Conservation (phyloP, 2,888 invertebrate genomes). For the Zootermopsis nevadensis region DNA sequence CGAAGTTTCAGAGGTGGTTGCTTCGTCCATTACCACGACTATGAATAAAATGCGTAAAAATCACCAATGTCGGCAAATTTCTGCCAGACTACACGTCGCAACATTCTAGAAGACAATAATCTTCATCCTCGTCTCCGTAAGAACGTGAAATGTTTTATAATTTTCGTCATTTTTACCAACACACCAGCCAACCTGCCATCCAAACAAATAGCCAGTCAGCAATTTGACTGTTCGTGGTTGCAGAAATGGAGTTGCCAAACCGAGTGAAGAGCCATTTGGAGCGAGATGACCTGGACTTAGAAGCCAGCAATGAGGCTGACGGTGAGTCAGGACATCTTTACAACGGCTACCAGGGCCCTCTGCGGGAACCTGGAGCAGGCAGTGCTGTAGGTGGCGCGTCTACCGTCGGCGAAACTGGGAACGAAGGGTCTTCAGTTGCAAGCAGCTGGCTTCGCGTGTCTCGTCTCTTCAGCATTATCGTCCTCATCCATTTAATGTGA, state of each 20-base stretch:
- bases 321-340: conserved; percentile 51
- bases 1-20: no score
- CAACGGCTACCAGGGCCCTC: conserved; percentile 56
- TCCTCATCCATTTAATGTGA: conserved; percentile 17
- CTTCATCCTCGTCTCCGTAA: no score
- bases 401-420: conserved; percentile 27
- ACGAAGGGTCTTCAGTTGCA: conserved; percentile 26
- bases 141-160: no score
- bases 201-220: no score
- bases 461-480: background rate
- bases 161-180: no score
- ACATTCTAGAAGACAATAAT: no score
- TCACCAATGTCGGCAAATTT: no score
- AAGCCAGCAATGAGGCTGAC: conserved; percentile 49
- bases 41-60: no score
- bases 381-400: conserved; percentile 34
- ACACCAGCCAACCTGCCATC: no score
- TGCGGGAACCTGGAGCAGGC: conserved; percentile 54
- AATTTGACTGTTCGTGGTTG: background rate
- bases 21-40: no score
- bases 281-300: conserved; percentile 52
- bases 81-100: no score
- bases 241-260: conserved; percentile 56
- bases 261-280: conserved; percentile 52
- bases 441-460: conserved; percentile 22